These are phyloP conservation scores for Rugalucina vietnamica DNA, from an alignment of 2,888 invertebrate genomes.

Conservation along the genomic window DNA sequence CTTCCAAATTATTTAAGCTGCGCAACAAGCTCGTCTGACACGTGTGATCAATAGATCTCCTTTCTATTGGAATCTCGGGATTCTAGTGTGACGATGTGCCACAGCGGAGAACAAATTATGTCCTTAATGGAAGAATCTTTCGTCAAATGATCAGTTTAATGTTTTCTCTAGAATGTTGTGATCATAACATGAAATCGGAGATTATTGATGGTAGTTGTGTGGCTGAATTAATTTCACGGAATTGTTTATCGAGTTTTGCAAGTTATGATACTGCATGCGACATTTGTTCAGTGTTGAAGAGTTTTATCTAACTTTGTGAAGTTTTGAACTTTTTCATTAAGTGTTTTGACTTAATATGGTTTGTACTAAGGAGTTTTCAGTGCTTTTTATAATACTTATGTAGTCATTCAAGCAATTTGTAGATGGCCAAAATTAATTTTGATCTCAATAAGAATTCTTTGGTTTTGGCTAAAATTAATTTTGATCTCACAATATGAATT, in stretches of 20 bases:
- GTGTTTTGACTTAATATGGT: too few species aligned
- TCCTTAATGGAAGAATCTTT: constrained; percentile 53
- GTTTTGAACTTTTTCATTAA: too few species aligned
- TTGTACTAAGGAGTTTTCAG: too few species aligned
- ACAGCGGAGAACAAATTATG: constrained; percentile 57
- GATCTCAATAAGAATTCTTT: too few species aligned
- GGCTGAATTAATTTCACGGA: background rate
- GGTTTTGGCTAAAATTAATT: too few species aligned
- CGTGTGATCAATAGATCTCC: background rate
- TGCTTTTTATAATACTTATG: too few species aligned
- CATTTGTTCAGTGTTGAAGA: too few species aligned
- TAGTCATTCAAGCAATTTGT: too few species aligned
- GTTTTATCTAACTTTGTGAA: too few species aligned
- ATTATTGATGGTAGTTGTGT: background rate
- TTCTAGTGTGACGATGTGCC: constrained; percentile 24
- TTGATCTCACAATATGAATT: too few species aligned
- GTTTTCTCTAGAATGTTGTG: constrained; percentile 2
- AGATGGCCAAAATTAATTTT: too few species aligned
- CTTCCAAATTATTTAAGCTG: background rate
- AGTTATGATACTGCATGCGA: too few species aligned
- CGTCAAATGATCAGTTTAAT: constrained; percentile 34
- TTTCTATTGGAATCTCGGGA: background rate
- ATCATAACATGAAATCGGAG: constrained; percentile 6
- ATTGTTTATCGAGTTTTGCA: background rate
- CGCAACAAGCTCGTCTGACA: background rate